Conservation (phyloP, 2,888 invertebrate species). For the Tethea ocularis region DNA sequence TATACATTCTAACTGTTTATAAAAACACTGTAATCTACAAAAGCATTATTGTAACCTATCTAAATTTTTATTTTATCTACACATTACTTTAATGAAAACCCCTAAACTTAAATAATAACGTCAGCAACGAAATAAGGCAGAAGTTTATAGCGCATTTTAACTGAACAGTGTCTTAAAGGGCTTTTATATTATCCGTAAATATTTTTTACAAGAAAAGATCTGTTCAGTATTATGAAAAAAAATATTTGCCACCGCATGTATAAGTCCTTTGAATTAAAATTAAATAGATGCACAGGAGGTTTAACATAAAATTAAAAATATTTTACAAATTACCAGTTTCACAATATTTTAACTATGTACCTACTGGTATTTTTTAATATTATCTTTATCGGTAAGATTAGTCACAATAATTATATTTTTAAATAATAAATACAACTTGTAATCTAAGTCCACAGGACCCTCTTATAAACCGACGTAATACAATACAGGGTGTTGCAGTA, state of each 20-base stretch:
- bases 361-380: no score
- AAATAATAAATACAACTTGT: neutral
- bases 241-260: no score
- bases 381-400: no score
- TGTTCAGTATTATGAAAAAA: no score
- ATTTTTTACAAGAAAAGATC: neutral
- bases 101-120: conserved; percentile 24
- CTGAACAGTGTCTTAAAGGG: conserved; percentile 19
- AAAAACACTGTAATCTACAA: neutral
- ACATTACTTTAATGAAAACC: conserved; percentile 24
- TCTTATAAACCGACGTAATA: conserved; percentile 7
- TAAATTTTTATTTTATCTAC: conserved; percentile 11
- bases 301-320: no score
- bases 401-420: neutral
- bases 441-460: neutral
- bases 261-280: no score
- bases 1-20: no score
- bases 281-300: no score
- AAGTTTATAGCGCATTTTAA: conserved; percentile 37
- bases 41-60: neutral
- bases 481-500: conserved; percentile 31
- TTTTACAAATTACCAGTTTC: no score
- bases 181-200: neutral
- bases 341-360: no score
- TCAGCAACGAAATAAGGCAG: conserved; percentile 29